A percentile compares a stretch with the other conserved stretches of the same genome.
Evolutionary conservation across 2,888 invertebrate species (phyloP).

Genomic region (Cartodere bifasciata): DNA sequence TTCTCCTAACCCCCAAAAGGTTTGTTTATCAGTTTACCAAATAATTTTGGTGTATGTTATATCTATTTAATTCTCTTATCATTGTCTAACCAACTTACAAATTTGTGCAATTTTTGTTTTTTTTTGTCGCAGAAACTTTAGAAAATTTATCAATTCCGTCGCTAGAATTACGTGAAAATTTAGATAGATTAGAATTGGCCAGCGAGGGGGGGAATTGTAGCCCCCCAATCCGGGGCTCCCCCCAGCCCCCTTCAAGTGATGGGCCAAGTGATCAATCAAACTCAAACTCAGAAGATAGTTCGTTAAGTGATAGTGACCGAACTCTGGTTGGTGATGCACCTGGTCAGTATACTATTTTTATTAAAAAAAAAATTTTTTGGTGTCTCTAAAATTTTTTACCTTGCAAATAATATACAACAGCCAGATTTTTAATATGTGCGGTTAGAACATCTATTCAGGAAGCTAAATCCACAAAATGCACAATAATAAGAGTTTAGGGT

Average conservation of each 20-base stretch:
- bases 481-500: too few species aligned
- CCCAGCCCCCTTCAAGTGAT: constrained; percentile 26
- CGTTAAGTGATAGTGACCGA: constrained; percentile 60
- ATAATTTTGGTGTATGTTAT: too few species aligned
- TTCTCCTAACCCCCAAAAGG: too few species aligned
- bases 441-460: too few species aligned
- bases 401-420: too few species aligned
- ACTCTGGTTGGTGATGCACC: constrained; percentile 48
- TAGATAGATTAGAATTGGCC: constrained; percentile 21
- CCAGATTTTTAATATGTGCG: too few species aligned
- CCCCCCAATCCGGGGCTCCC: constrained; percentile 25
- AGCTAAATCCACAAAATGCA: too few species aligned
- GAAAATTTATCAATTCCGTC: constrained; percentile 42
- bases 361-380: too few species aligned
- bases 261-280: constrained; percentile 49
- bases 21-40: too few species aligned
- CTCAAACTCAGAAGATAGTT: constrained; percentile 65
- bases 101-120: not conserved
- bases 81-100: not conserved
- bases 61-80: not conserved
- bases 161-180: constrained; percentile 29
- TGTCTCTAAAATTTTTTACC: too few species aligned
- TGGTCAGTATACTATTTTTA: too few species aligned
- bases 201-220: constrained; percentile 24
- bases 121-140: constrained; percentile 32